Evolutionary conservation across 2,797 vertebrate species (phyloP).

Genomic region (Amniataba percoides): DNA sequence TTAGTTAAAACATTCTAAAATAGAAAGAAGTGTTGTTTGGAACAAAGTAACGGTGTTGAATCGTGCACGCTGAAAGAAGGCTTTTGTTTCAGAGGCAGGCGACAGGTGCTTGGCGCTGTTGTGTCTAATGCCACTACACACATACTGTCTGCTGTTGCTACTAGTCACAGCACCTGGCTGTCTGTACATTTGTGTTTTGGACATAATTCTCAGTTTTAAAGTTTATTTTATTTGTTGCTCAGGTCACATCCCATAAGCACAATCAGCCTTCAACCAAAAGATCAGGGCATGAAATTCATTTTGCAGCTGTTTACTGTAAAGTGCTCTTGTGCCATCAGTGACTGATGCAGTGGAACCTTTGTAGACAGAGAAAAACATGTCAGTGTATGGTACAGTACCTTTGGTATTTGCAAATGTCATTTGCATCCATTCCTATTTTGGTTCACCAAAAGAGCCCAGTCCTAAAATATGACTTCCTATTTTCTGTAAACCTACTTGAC

Average conservation of each 20-base stretch:
- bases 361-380: constrained; percentile 26
- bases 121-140: constrained; percentile 1
- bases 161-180: constrained; percentile 19
- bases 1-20: neutral
- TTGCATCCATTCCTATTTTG: constrained; percentile 61
- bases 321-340: constrained; percentile 19
- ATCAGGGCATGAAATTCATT: constrained; percentile 4
- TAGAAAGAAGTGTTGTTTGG: constrained; percentile 11
- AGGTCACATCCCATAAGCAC: neutral
- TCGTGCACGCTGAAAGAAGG: neutral
- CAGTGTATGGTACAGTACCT: constrained; percentile 30
- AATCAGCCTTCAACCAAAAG: constrained; percentile 8
- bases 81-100: neutral
- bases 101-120: constrained; percentile 29
- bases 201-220: constrained; percentile 7
- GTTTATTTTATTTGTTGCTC: constrained; percentile 5
- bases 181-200: constrained; percentile 31
- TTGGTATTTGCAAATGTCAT: constrained; percentile 62
- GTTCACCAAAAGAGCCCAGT: constrained; percentile 24
- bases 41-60: neutral
- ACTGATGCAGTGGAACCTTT: constrained; percentile 26
- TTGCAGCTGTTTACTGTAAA: constrained; percentile 36
- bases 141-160: neutral
- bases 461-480: constrained; percentile 59
- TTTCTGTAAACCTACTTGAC: constrained; percentile 55